These are phyloP conservation scores for Pseudotriccus pelzelni DNA, from an alignment of 2,797 vertebrate genomes.

Conservation along the genomic window DNA sequence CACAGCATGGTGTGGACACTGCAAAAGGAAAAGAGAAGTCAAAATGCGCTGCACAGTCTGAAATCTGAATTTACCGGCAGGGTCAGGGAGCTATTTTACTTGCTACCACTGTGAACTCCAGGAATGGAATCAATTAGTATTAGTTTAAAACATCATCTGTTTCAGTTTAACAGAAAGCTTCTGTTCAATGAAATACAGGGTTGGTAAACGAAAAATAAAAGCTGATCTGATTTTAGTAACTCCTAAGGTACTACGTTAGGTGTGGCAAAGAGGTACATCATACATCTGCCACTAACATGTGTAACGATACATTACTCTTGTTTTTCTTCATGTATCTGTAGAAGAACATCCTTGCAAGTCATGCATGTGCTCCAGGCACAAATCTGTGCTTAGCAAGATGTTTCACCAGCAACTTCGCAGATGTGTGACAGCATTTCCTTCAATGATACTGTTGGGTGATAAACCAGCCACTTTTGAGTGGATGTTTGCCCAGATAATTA, in stretches of 20 bases:
- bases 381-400: neutral
- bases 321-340: neutral
- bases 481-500: conserved; percentile 7
- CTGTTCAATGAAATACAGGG: conserved; percentile 74
- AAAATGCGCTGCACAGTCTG: neutral
- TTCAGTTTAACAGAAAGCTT: conserved; percentile 78
- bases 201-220: conserved; percentile 74
- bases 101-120: conserved; percentile 73
- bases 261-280: neutral
- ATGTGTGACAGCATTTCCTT: neutral
- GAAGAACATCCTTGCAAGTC: neutral
- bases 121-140: conserved; percentile 82
- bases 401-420: neutral
- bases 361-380: neutral
- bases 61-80: conserved; percentile 54
- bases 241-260: conserved; percentile 20
- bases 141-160: conserved; percentile 80
- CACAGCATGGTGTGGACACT: neutral
- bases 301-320: neutral
- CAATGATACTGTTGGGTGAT: neutral
- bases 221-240: conserved; percentile 53
- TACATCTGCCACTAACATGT: neutral
- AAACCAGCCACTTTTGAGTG: neutral
- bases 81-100: conserved; percentile 69
- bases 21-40: neutral